These are phyloP conservation scores for Drusus annulatus DNA, from an alignment of 1,140 invertebrate species.

Conservation along the genomic window DNA sequence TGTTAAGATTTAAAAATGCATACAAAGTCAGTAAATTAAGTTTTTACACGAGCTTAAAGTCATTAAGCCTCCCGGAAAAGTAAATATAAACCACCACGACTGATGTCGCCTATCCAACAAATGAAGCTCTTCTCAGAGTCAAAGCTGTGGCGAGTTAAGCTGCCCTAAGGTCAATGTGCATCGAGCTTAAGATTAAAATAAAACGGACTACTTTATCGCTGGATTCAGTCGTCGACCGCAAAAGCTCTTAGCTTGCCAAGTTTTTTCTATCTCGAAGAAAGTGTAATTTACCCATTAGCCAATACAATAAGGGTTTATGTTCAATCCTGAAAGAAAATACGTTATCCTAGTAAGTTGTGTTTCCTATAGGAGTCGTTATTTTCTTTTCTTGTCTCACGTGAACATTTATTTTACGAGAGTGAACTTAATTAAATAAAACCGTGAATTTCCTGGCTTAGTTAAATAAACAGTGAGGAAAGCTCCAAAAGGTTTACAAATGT, in stretches of 20 bases:
- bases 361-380: not conserved
- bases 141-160: not conserved
- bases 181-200: conserved; percentile 11
- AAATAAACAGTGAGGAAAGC: too few relatives aligned
- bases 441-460: not conserved
- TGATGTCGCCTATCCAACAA: too few relatives aligned
- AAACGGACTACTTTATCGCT: conserved; percentile 6
- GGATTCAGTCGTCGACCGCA: conserved; percentile 25
- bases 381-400: not conserved
- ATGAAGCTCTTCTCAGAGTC: too few relatives aligned
- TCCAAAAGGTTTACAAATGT: too few relatives aligned
- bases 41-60: too few relatives aligned
- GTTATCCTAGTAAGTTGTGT: conserved; percentile 1
- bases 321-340: conserved; percentile 20
- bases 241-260: conserved; percentile 41
- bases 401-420: not conserved
- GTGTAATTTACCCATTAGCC: conserved; percentile 39
- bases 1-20: too few relatives aligned
- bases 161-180: not conserved
- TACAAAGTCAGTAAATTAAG: too few relatives aligned
- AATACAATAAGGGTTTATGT: conserved; percentile 40
- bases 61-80: too few relatives aligned
- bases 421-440: conserved; percentile 4
- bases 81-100: too few relatives aligned
- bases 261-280: conserved; percentile 38